Evolutionary conservation across 2,113 vertebrate species (phyloP).

Genomic region (Dolichallabes microphthalmus): DNA sequence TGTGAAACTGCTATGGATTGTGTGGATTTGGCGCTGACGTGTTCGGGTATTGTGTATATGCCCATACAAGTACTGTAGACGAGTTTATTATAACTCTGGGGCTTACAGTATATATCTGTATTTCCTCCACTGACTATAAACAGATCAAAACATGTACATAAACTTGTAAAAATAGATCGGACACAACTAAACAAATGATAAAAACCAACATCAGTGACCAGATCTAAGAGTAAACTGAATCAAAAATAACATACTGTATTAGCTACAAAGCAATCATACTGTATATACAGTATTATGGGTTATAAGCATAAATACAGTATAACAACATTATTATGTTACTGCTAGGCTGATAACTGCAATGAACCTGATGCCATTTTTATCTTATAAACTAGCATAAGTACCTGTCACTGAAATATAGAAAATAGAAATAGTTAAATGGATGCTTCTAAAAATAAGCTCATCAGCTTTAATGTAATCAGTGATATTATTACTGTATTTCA

Average conservation of each 20-base stretch:
- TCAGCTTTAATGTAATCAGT: no score
- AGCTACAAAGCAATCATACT: background rate
- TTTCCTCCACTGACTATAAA: background rate
- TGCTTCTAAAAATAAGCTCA: no score
- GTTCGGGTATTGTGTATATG: background rate
- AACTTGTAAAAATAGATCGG: background rate
- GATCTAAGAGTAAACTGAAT: no score
- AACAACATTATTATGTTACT: background rate
- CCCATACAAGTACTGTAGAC: background rate
- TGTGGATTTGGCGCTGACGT: background rate
- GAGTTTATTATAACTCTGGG: background rate
- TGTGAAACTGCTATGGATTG: background rate
- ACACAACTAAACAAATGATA: background rate
- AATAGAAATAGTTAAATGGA: no score
- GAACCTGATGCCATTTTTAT: background rate
- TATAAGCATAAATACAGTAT: background rate
- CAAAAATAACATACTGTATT: background rate
- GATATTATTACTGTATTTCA: no score
- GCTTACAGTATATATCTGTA: no score
- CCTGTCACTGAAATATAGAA: no score
- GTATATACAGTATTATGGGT: background rate
- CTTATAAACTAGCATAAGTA: background rate
- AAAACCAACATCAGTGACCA: background rate
- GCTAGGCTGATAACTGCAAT: background rate
- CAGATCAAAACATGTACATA: background rate